Evolutionary conservation across 1,140 invertebrate species (phyloP), one percentile per base, ranked within the genome.

Genomic region (Drosophila malerkotliana): DNA sequence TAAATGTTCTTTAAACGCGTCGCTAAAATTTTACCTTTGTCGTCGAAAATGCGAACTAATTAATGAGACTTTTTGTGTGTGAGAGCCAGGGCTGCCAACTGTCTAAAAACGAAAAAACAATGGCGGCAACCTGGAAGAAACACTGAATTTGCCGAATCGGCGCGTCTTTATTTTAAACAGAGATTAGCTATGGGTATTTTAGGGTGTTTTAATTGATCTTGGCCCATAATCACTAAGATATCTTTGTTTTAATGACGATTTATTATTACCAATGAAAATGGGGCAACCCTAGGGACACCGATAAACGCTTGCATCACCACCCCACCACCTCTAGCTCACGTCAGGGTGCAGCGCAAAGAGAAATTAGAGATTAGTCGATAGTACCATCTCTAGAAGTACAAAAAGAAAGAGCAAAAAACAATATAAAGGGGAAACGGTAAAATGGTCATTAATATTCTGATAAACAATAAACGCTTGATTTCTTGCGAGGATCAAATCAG

Each of bases 21-120:
- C 82, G 78, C 66, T 60, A 68, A 78, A 82, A 68, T 76, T 85
- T 85, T 85, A 85, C 82, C 82, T 85, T 85, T 83, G 80, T 84
- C 81, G 78, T 85, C 82, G 78, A 85, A 85, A 85, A 85, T 85
- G 82, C 82, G 82, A 85, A 85, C 82, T 85, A 85, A 85, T 88
- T 85, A 87, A 87, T 87, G 81, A 83, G 79, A 44, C 67, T 75
- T 81, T 77, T 83, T 82, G 79, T 82, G 69, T 79, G 79, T 47
- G 58, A 69, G 71, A 53, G 56, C 15, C 14, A 12, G 74, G 21
- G 79, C 63, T 82, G 79, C 79, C 79, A 82, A 78, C 79, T 80
- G 41, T 55, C n/a, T 44, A 39, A 7, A 48, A 64, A 24, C 21
- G 39, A 56, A 69, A 69, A 69, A 68, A 58, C 72, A 83, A 84